Evolutionary conservation across 1,140 invertebrate genomes (phyloP), one percentile per base, ranked within the genome.

Genomic region (Drosophila simulans): DNA sequence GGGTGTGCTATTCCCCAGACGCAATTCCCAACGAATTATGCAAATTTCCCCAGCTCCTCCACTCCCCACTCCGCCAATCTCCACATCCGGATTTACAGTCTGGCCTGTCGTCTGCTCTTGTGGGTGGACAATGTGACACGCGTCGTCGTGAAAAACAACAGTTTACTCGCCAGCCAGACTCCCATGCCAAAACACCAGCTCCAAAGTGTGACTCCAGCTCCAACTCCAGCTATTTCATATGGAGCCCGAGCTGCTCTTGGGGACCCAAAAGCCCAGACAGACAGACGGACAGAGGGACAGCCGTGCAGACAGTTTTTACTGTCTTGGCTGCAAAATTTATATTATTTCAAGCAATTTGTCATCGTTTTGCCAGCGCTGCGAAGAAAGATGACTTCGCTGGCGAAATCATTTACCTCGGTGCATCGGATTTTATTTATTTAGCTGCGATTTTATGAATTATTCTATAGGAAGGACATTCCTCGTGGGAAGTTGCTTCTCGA

Each of bases 341-440:
- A 88, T 89, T 89, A 89, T 88, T 88, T 88, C 80, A 74, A 84
- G 83, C 83, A 88, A 88, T 88, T 88, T 88, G 83, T 88, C 83
- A 88, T 88, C 83, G 84, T 88, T 88, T 86, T 88, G 83, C 83
- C 83, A 88, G 82, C 60, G 35, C 15, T 40, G 62, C 49, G 17
- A 70, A 88, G 83, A 86, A 76, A 79, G 71, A 88, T 89, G 84
- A 76, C 84, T 80, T 62, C 57, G 65, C 66, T 88, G 79, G 35
- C 17, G 27, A 31, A 62, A 76, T 77, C 74, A 70, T 77, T 77
- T 48, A 77, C 62, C 40, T 34, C 31, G 0, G 1, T n/a, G 55
- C 37, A n/a, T 13, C 4, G 12, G 10, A 15, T 5, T 66, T 69
- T 54, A 35, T 66, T 69, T 64, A 56, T 57, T 63, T 46, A 25